phyloP scores from a whole-genome alignment of 2,113 vertebrate genomes.

The Cavia aperea region DNA sequence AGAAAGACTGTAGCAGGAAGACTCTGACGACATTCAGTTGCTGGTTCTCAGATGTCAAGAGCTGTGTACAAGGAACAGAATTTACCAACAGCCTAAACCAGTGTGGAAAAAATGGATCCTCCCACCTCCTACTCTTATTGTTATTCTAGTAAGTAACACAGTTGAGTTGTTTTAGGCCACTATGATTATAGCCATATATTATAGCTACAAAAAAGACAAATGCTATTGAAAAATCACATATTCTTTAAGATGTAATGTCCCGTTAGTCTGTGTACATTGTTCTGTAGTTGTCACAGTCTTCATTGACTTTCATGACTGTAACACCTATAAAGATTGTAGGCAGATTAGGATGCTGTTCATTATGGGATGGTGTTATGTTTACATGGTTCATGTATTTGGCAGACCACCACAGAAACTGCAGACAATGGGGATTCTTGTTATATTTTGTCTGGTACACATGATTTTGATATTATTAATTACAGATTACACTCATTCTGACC shows the following conservation, averaged over 20 bases:
- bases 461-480: background rate
- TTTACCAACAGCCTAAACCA: background rate
- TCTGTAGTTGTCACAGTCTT: background rate
- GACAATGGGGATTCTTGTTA: background rate
- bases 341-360: background rate
- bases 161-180: background rate
- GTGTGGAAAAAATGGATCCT: background rate
- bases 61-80: background rate
- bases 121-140: background rate
- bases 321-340: background rate
- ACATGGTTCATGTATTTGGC: background rate
- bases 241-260: background rate
- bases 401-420: background rate
- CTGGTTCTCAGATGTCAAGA: background rate
- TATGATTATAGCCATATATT: background rate
- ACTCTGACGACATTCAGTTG: background rate
- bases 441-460: background rate
- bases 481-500: background rate
- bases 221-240: background rate
- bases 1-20: background rate
- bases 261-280: background rate
- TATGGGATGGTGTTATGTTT: background rate
- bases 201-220: background rate
- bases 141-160: background rate
- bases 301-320: background rate